These are phyloP conservation scores for Antheraea pernyi DNA, from an alignment of 1,140 invertebrate species.

Conservation along the genomic window DNA sequence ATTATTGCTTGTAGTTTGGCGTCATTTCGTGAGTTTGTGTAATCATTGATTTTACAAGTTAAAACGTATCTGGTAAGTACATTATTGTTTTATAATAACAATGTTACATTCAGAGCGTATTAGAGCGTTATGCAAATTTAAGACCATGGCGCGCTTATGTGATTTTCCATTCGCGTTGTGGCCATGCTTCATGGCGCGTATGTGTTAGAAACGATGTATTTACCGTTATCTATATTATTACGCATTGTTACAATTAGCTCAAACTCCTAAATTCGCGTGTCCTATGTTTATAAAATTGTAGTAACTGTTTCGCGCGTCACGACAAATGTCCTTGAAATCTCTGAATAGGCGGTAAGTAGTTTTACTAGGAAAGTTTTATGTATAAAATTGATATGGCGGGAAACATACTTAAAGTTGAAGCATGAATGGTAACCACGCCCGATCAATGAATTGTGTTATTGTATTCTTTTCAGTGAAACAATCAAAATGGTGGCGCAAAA, in stretches of 20 bases:
- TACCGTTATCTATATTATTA: conserved; percentile 43
- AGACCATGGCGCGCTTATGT: conserved; percentile 37
- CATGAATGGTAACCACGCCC: conserved; percentile 23
- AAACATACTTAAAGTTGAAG: conserved; percentile 30
- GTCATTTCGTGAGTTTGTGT: conserved; percentile 52
- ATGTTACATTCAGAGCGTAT: not conserved
- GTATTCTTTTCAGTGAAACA: conserved; percentile 30
- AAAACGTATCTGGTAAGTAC: conserved; percentile 20
- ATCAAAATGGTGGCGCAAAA: conserved; percentile 68
- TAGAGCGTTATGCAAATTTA: not conserved
- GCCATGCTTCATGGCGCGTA: conserved; percentile 69
- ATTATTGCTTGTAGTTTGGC: conserved; percentile 66
- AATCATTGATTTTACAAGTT: conserved; percentile 35
- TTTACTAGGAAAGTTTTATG: conserved; percentile 33
- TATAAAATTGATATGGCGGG: conserved; percentile 43
- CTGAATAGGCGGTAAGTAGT: conserved; percentile 53
- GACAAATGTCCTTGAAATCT: conserved; percentile 52
- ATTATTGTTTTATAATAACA: conserved; percentile 1
- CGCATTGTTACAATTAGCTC: conserved; percentile 24
- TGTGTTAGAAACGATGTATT: conserved; percentile 44
- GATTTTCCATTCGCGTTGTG: conserved; percentile 61
- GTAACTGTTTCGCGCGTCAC: conserved; percentile 40
- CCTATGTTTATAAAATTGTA: conserved; percentile 25
- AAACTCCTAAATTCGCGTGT: conserved; percentile 12
- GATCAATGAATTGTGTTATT: conserved; percentile 24